A percentile compares a stretch with the other conserved stretches of the same genome.
phyloP scores from a whole-genome alignment of 2,797 vertebrate species.

The Sebastes aleutianus region DNA sequence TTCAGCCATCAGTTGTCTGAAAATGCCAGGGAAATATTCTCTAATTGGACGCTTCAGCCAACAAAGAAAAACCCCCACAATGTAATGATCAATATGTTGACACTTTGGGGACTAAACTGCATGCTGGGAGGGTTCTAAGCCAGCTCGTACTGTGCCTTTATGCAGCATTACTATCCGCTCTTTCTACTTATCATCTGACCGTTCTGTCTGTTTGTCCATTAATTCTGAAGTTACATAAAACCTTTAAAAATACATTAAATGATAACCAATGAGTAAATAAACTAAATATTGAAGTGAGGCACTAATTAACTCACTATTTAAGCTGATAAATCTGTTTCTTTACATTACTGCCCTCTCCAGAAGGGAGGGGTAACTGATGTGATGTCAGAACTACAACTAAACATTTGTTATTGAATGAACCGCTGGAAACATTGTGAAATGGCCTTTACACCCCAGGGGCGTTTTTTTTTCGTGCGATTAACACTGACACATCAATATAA shows the following conservation, averaged over 20 bases:
- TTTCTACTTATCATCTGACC: background rate
- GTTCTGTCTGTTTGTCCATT: background rate
- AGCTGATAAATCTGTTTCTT: background rate
- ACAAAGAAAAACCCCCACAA: slow-evolving; percentile 7
- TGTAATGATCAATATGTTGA: slow-evolving; percentile 54
- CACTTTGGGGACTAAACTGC: slow-evolving; percentile 37
- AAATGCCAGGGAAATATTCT: slow-evolving; percentile 38
- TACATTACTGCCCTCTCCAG: background rate
- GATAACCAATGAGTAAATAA: background rate
- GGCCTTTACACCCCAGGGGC: too few species aligned
- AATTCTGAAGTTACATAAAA: background rate
- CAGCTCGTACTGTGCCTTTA: background rate
- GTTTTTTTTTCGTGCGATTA: too few species aligned
- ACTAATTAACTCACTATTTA: background rate
- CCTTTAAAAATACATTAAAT: background rate
- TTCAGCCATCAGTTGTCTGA: slow-evolving; percentile 37
- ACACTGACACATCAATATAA: too few species aligned
- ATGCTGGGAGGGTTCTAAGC: slow-evolving; percentile 2
- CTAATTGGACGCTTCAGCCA: slow-evolving; percentile 50
- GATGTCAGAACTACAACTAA: background rate
- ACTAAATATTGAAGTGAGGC: background rate
- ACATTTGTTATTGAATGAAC: background rate
- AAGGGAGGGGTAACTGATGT: background rate
- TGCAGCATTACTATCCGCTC: background rate
- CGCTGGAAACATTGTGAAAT: background rate